Evolutionary conservation across 2,113 vertebrate genomes (phyloP), one percentile per base, ranked within the genome.

Genomic region (Bubo blakistoni): DNA sequence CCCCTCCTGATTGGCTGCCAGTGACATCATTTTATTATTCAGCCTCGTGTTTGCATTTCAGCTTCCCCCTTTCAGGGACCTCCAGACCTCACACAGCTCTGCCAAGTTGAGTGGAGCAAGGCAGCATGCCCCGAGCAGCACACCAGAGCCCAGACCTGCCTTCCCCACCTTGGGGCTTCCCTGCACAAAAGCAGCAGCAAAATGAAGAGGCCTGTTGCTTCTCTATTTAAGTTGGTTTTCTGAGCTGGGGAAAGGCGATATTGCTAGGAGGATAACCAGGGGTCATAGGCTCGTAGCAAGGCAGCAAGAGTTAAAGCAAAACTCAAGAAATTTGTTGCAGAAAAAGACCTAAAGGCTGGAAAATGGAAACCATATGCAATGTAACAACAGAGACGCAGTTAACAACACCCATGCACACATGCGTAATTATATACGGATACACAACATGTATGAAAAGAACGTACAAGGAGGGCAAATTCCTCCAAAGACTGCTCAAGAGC

Each of bases 11-110:
- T 96, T 98, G 98, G 98, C 94, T 97, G 84, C 74, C 71, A 86
- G 94, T 98, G 98, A 99, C 97, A 98, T 98, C 98, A 99, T 95
- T 96, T 97, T 73, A 97, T 97, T 95, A 95, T 96, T 95, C 93
- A 84, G 92, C 88, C 87, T 78, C 9, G 3, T 94, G 94, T 94
- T 93, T 96, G 92, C 71, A 30, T 70, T 94, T 93, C 83, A 86
- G 93, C 83, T 96, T 94, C 96, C 94, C 98, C 96, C 98, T 97
- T 97, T 77, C 69, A 22, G 90, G 93, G 97, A 95, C 92, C 85
- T 86, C 73, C 59, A 62, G 95, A 93, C 92, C 92, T 96, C 94
- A 87, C 94, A 87, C 82, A 65, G 94, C 90, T 92, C 88, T 7
- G 16, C 24, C 38, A 29, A 76, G 86, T 34, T 20, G 51, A n/a